Evolutionary conservation across 2,888 invertebrate genomes (phyloP), one percentile per base, ranked within the genome.

Genomic region (Steinernema carpocapsae): DNA sequence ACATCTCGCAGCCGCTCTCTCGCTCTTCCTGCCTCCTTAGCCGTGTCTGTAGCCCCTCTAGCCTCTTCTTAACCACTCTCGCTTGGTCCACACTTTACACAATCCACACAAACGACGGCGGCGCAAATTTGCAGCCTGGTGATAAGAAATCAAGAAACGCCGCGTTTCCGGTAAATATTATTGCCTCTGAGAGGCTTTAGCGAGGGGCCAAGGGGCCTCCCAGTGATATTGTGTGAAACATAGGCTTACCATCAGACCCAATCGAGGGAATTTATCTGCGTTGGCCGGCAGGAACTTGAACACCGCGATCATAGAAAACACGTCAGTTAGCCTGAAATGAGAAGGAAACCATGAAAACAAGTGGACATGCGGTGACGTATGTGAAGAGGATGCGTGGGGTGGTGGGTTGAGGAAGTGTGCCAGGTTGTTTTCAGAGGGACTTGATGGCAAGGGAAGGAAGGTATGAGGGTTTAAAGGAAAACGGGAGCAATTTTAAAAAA

Each of bases 281-380:
- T 6, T 26, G 2, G 26, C 17, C 2, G 77, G 75, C 17, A 70
- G 37, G 26, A 76, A 73, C 32, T 74, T 76, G 59, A 76, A 46
- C 17, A 71, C 76, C 26, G 78, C 74, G 17, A 82, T n/a, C 3
- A 83, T 81, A 24, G 76, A 76, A n/a, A 79, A 48, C 51, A 75
- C 76, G 70, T 79, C 79, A 42, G 78, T 78, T 4, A 75, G 37
- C 72, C 77, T 77, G 37, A 74, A 73, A 22, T 24, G 43, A 42
- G 48, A 14, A n/a, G 48, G 17, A 14, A 43, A 14, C 10, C 10
- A 19, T 48, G 48, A 48, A 14, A 14, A 6, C 10, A 6, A 6
- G 37, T 37, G 37, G 37, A 37, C 37, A 37, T 37, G 37, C 4
- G 37, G 37, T 37, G 3, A 10, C 4, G 37, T 37, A 10, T 37